Evolutionary conservation across 2,113 vertebrate genomes (phyloP).

Genomic region (Nibea coibor): DNA sequence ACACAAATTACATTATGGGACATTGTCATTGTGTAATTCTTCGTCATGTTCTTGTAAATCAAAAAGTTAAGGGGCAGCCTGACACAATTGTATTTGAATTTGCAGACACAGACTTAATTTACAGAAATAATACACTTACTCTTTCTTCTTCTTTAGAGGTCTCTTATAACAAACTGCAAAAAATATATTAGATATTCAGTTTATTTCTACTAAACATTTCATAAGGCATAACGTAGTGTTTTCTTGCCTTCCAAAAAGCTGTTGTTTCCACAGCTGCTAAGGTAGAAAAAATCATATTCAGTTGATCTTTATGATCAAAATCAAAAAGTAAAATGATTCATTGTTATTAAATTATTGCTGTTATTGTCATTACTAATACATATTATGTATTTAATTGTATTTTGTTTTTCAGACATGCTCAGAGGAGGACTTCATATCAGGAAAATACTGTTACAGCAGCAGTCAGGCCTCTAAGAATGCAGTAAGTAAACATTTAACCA

Average conservation of each 20-base stretch:
- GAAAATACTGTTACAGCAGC: conserved; percentile 82
- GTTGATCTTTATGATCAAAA: background rate
- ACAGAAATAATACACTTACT: background rate
- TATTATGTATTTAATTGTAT: background rate
- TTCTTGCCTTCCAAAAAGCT: background rate
- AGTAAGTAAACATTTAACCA: conserved; percentile 71
- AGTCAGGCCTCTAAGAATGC: conserved; percentile 81
- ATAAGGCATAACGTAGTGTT: background rate
- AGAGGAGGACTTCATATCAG: conserved; percentile 84
- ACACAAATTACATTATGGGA: conserved; percentile 2
- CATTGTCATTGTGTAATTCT: background rate
- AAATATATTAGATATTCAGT: background rate
- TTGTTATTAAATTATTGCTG: too few relatives aligned
- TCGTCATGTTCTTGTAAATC: background rate
- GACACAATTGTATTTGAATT: background rate
- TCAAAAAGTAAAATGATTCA: too few relatives aligned
- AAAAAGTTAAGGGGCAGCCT: background rate
- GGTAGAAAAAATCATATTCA: background rate
- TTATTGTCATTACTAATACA: too few relatives aligned
- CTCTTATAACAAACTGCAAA: background rate
- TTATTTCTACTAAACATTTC: background rate
- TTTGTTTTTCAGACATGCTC: conserved; percentile 82
- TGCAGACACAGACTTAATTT: background rate
- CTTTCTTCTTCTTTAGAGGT: background rate
- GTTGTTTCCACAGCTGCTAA: background rate